Base-by-base conservation (phyloP, 2,113 vertebrate species). In the Siniperca chuatsi region DNA sequence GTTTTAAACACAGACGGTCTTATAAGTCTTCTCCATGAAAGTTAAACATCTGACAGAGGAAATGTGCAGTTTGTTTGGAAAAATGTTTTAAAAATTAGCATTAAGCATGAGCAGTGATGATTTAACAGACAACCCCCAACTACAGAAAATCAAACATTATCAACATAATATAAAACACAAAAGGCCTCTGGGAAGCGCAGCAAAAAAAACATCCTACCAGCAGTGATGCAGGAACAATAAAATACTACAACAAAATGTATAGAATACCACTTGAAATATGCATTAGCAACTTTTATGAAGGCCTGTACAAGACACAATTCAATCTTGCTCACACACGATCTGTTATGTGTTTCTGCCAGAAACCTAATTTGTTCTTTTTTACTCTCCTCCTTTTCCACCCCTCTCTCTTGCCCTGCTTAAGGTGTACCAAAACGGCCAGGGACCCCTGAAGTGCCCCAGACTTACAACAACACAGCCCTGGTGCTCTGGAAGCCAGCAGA, bases 401-500 rank as follows among this genome's bases (percentile, higher is more conserved):
- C 35, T 37, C 2, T 37, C 35, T 37, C 35, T 37, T 37, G 35
- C 35, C 35, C 35, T 33, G 0, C 10, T 76, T 1, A 54, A 99
- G 98, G 96, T 57, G 88, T 98, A 46, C 98, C 98, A 0, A 97
- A 97, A 42, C 94, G 95, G 4, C 97, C 98, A 0, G 96, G 97
- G 4, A 97, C 97, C 7, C 98, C 98, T 0, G 98, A 99, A 92
- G 95, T 98, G 40, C 96, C 98, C 6, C 98, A 99, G 93, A 97
- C 96, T 12, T 99, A 98, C 88, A 97, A 96, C 90, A 97, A 98
- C 93, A 98, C 98, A 0, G 97, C 97, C 1, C 91, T 99, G 94
- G 97, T 99, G 73, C 92, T 98, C 16, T 99, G 98, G 98, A 99
- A 98, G 83, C 97, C 98, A 0, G 95, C 97, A 0, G 97, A 98